These are phyloP conservation scores for Thunnus thynnus DNA, from an alignment of 2,113 vertebrate species.

Conservation along the genomic window DNA sequence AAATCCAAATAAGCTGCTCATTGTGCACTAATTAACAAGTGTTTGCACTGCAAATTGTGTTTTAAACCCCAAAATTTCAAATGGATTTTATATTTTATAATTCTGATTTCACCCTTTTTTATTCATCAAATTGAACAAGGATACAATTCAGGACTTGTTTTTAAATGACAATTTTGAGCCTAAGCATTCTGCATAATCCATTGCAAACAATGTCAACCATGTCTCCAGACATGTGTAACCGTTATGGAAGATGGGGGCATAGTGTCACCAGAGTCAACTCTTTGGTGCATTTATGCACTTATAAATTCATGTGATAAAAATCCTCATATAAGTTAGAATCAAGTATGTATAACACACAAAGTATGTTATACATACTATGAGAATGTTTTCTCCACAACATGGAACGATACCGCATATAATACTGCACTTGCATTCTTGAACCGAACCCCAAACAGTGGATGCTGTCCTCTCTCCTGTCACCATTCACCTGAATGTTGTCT, in stretches of 20 bases:
- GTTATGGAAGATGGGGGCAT: not conserved
- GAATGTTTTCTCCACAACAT: not conserved
- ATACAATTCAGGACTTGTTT: not conserved
- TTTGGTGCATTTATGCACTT: not conserved
- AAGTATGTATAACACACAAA: not conserved
- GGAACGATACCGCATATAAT: slow-evolving; percentile 11
- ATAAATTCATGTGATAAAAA: too few species aligned
- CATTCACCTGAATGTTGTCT: slow-evolving; percentile 58
- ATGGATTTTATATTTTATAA: not conserved
- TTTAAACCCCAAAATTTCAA: not conserved
- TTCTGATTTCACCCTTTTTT: not conserved
- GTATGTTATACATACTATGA: not conserved
- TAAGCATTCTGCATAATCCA: not conserved
- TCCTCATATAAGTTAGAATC: not conserved
- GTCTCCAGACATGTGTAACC: too few species aligned
- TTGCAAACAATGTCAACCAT: not conserved
- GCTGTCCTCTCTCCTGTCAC: slow-evolving; percentile 43
- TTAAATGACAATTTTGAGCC: not conserved
- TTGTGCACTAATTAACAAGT: too few species aligned
- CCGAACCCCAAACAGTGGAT: slow-evolving; percentile 14
- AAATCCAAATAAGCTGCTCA: too few species aligned
- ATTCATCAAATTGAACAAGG: not conserved
- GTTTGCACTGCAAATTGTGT: not conserved
- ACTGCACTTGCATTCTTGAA: slow-evolving; percentile 38
- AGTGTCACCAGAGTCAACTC: not conserved